Evolutionary conservation across 2,797 vertebrate species (phyloP), one percentile per base, ranked within the genome.

Genomic region (Dermochelys coriacea): DNA sequence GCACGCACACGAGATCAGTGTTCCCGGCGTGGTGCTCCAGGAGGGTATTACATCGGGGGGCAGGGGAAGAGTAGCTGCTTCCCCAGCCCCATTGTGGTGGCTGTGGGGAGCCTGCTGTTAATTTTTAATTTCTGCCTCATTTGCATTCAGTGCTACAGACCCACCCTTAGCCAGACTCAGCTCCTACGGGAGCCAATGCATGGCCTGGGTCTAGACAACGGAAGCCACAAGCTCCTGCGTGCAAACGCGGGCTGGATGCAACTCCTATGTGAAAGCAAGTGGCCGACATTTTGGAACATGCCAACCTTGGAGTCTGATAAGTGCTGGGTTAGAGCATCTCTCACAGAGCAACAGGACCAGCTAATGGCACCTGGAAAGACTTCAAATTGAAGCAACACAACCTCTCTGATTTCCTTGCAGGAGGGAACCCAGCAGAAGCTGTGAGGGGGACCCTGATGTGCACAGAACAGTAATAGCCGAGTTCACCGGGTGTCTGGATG

Each of bases 401-500:
- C 57, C 57, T 59, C 1, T 1, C 12, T 31, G 74, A 0, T 18
- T 90, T 71, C 54, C 74, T 82, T 57, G 27, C 12, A 0, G 45
- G 4, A 1, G 45, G 31, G 31, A 81, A 31, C 57, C 79, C 16
- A 1, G 79, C 47, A 5, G 82, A 59, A 89, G 50, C 86, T 47
- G 52, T 2, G 12, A 51, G 6, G 27, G 19, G 25, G 0, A 0
- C 77, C 75, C 92, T n/a, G 78, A 29, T 3, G 47, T 14, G 25
- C 57, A 12, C 29, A 41, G 49, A 75, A 4, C 7, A 34, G 16
- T 5, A 12, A 68, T 19, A 31, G 54, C 19, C 3, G 5, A 45
- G 0, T n/a, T 25, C 4, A 21, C 31, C 1, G 9, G 2, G 10
- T 47, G 31, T 29, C 88, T 57, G 88, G 12, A 80, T 74, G 52